Base-by-base conservation (phyloP, 2,113 vertebrate genomes). In the Onychostruthus taczanowskii region DNA sequence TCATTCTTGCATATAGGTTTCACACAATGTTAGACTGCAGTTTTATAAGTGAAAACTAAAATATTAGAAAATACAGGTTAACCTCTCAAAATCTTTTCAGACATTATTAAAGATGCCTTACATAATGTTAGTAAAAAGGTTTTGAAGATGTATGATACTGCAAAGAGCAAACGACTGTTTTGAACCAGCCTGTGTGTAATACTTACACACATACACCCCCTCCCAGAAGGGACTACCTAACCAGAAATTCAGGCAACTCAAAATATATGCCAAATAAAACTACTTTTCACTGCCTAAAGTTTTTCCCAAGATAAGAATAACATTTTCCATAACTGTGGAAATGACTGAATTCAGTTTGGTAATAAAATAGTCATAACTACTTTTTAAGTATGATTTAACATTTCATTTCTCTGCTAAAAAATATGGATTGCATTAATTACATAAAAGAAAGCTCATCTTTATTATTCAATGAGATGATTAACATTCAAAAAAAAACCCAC, bases 391-490 rank as follows among this genome's bases (percentile, higher is more conserved):
- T 96, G 94, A 97, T 96, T 97, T 96, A 97, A 97, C 83, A 91
- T 97, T 95, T 97, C 83, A 94, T 93, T 96, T 95, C 94, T 97
- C 95, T 94, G 84, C 67, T 96, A 95, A 97, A 97, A 96, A 97
- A 96, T 95, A 95, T 76, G 93, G 55, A 84, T 95, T 98, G 87
- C 84, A 96, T 96, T 97, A 97, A 98, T 97, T 98, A 94, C 88
- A 97, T 97, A 93, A 97, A 97, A 83, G 87, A 87, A 97, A 95
- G 59, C 30, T 94, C 90, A 33, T 94, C 95, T 97, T 98, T 97
- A 97, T 96, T 97, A 97, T 94, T 97, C 87, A 98, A n/a, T 95
- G 87, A 96, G 97, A 97, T 97, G 62, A 97, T 97, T 97, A 97
- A 76, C 80, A 88, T 78, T 78, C 77, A 93, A 96, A 96, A 96